phyloP scores from a whole-genome alignment of 2,113 vertebrate species.

The Sula dactylatra region DNA sequence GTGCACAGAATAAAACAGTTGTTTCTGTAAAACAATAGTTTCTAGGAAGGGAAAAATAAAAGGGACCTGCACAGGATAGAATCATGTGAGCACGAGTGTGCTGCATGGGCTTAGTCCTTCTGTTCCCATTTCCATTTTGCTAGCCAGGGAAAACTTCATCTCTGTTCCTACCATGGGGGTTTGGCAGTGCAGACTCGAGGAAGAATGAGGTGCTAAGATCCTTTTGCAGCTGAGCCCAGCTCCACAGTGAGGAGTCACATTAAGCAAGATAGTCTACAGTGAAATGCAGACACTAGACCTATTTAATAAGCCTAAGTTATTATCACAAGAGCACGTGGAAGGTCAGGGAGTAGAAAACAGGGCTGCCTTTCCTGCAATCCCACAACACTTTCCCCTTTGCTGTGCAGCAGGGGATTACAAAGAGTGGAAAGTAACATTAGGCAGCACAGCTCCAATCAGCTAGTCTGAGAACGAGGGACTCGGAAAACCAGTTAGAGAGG shows the following conservation, averaged over 20 bases:
- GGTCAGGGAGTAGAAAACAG: not conserved
- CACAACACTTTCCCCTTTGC: not conserved
- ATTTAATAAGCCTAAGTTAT: not conserved
- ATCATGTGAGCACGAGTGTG: rapidly evolving
- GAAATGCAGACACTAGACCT: not conserved
- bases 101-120: not conserved
- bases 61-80: too few species aligned
- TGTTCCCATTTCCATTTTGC: not conserved
- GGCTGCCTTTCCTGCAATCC: not conserved
- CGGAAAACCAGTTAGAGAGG: not conserved
- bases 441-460: not conserved
- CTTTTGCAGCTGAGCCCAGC: not conserved
- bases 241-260: not conserved
- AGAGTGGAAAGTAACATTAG: not conserved
- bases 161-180: rapidly evolving
- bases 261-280: not conserved
- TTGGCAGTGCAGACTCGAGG: not conserved
- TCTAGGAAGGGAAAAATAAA: rapidly evolving
- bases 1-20: not conserved
- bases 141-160: not conserved
- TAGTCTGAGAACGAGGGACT: not conserved
- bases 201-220: not conserved
- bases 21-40: not conserved
- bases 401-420: not conserved
- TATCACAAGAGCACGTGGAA: not conserved